Conservation (phyloP, 92 coral and sea anemone species). For the Meandrina meandrites region DNA sequence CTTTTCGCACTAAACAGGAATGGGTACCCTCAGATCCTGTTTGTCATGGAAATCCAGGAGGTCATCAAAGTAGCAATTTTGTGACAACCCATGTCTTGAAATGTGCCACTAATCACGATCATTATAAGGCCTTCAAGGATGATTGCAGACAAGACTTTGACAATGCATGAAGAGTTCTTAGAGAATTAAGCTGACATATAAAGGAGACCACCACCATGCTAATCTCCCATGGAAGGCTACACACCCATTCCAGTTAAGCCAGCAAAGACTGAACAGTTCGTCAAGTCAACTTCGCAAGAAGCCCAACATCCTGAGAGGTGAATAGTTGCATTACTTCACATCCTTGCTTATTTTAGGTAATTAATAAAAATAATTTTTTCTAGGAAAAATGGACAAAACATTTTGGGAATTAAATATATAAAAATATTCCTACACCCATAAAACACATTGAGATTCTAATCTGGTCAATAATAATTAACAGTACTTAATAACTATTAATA, state of each 20-base stretch:
- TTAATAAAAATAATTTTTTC: not conserved
- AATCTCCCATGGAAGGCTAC: not conserved
- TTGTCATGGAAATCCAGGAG: not conserved
- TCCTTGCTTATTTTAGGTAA: conserved; percentile 34
- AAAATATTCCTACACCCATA: too few relatives aligned
- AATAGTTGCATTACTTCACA: conserved; percentile 40
- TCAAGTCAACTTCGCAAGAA: not conserved
- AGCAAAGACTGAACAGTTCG: not conserved
- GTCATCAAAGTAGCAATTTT: not conserved
- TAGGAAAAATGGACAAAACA: too few relatives aligned
- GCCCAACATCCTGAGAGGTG: not conserved
- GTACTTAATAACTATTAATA: too few relatives aligned
- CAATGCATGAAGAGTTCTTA: not conserved
- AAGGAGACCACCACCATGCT: not conserved
- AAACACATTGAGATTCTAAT: too few relatives aligned
- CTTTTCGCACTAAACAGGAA: not conserved
- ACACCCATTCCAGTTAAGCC: not conserved
- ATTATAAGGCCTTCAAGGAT: not conserved
- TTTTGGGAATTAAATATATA: too few relatives aligned
- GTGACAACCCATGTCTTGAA: not conserved
- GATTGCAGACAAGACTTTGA: not conserved
- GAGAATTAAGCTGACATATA: not conserved
- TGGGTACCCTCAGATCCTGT: conserved; percentile 1
- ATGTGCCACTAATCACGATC: not conserved
- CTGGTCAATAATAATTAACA: too few relatives aligned